Percentiles rank a stretch among this genome's conserved stretches.
These are phyloP conservation scores for Lanistes nyassanus DNA, from an alignment of 1,140 invertebrate species.

Conservation along the genomic window DNA sequence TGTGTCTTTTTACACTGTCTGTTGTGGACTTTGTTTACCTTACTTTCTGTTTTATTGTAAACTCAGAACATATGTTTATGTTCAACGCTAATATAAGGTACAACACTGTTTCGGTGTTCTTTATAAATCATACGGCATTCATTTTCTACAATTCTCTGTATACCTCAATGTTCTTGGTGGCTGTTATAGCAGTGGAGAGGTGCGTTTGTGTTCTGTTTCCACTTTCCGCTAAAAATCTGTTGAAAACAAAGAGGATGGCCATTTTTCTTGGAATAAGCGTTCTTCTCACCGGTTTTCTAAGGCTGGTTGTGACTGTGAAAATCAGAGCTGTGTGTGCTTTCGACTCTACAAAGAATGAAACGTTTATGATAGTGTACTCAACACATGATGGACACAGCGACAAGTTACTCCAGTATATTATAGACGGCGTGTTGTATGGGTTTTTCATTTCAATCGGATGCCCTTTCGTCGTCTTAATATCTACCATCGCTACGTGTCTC, in stretches of 20 bases:
- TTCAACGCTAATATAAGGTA: no score
- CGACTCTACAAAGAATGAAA: neutral
- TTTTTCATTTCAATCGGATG: conserved; percentile 3
- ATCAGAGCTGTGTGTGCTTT: neutral
- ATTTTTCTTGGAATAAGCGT: neutral
- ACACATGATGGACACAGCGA: neutral
- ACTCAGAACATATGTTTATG: no score
- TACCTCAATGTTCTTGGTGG: neutral
- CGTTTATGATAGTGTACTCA: neutral
- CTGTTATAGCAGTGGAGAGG: neutral
- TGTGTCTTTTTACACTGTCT: no score
- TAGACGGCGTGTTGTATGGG: conserved; percentile 5
- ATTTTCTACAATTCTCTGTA: neutral
- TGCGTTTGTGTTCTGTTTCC: neutral
- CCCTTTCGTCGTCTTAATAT: neutral
- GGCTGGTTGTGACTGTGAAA: neutral
- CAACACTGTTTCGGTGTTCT: neutral
- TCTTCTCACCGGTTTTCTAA: neutral
- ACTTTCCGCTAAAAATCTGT: neutral
- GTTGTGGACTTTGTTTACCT: no score
- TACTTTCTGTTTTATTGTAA: no score
- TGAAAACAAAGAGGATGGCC: neutral
- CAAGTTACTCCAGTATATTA: neutral
- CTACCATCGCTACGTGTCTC: neutral
- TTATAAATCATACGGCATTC: neutral